These are phyloP conservation scores for Eupithecia dodoneata DNA, from an alignment of 2,888 invertebrate species.

Conservation along the genomic window DNA sequence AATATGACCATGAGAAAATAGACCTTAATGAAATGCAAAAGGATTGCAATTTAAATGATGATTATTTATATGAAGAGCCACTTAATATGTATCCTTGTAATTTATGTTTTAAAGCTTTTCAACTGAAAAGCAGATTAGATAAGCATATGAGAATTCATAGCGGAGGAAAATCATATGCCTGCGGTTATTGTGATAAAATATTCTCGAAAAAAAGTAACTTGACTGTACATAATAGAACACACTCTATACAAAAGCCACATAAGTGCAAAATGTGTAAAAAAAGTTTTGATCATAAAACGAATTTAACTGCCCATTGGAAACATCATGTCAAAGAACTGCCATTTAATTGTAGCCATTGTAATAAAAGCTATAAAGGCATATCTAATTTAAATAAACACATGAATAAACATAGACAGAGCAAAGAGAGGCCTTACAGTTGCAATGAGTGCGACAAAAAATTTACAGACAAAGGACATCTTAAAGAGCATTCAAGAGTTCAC, in stretches of 20 bases:
- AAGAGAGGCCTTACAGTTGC: not conserved
- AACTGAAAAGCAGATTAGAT: not conserved
- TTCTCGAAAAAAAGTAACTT: not conserved
- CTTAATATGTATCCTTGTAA: not conserved
- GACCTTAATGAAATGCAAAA: not conserved
- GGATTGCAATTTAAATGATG: not conserved
- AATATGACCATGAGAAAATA: not conserved
- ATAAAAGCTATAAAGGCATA: not conserved
- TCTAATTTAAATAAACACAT: not conserved
- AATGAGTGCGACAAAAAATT: not conserved
- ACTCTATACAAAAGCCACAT: not conserved
- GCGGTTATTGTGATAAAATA: not conserved
- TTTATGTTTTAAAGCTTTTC: not conserved
- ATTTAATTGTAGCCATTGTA: not conserved
- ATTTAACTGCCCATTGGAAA: not conserved
- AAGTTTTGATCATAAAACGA: not conserved
- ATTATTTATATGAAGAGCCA: not conserved
- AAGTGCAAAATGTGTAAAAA: not conserved
- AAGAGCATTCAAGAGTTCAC: not conserved
- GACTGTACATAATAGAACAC: not conserved
- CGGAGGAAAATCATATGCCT: not conserved
- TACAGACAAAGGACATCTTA: not conserved
- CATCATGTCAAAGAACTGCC: not conserved
- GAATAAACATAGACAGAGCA: not conserved
- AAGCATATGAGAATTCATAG: not conserved